Evolutionary conservation across 2,797 vertebrate species (phyloP).

Genomic region (Ceyx erithaca): DNA sequence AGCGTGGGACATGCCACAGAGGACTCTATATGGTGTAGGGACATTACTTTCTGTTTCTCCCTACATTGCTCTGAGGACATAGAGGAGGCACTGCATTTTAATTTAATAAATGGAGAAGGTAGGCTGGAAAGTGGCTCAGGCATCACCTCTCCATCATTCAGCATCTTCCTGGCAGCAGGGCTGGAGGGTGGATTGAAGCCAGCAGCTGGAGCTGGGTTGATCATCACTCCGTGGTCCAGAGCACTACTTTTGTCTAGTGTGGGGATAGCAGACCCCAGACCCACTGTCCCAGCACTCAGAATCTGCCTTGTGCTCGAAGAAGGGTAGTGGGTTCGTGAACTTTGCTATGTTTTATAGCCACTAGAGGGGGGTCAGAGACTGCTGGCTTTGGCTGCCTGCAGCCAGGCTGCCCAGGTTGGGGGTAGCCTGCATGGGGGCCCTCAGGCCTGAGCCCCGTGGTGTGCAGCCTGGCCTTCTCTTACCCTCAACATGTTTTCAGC

Average conservation of each 20-base stretch:
- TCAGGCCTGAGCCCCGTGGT: background rate
- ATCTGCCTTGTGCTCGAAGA: background rate
- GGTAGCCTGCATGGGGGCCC: background rate
- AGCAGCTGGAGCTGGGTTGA: background rate
- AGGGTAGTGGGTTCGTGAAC: conserved; percentile 43
- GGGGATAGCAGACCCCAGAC: background rate
- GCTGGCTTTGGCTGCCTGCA: conserved; percentile 24
- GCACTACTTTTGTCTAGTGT: background rate
- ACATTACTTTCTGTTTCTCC: background rate
- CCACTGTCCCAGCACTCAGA: accelerated
- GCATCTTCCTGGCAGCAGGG: background rate
- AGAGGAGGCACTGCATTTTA: background rate
- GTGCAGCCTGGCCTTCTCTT: background rate
- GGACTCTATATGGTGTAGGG: accelerated
- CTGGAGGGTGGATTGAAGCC: too few relatives aligned
- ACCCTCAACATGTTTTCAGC: background rate
- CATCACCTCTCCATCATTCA: background rate
- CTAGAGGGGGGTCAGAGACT: conserved; percentile 72
- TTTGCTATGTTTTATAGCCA: conserved; percentile 65
- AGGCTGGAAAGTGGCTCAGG: background rate
- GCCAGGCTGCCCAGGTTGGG: background rate
- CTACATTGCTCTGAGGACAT: accelerated
- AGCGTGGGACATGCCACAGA: background rate
- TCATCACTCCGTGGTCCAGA: background rate
- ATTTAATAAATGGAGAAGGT: background rate